These are phyloP conservation scores for Leptodactylus fuscus DNA, from an alignment of 2,113 vertebrate genomes.

Conservation along the genomic window DNA sequence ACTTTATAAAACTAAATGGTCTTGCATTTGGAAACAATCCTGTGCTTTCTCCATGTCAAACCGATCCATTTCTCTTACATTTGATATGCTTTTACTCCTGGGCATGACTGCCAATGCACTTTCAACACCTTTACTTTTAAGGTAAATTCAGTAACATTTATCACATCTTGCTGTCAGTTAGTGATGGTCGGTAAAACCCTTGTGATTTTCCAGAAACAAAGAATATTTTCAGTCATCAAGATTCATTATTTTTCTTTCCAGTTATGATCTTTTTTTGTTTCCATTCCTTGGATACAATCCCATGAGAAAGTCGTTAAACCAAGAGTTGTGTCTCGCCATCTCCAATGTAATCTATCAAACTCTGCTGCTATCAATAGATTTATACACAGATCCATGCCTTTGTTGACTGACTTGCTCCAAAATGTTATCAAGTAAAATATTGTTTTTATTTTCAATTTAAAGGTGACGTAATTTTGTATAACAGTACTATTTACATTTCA, in stretches of 20 bases:
- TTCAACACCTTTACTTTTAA: conserved; percentile 51
- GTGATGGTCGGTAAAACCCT: conserved; percentile 21
- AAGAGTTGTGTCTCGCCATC: conserved; percentile 29
- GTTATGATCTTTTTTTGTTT: conserved; percentile 23
- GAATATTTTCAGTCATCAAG: conserved; percentile 33
- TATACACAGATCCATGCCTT: background rate
- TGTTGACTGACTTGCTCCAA: background rate
- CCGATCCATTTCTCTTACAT: conserved; percentile 16
- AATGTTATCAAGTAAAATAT: background rate
- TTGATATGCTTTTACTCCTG: background rate
- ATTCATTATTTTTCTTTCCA: conserved; percentile 33
- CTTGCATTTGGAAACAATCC: background rate
- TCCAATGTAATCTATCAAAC: conserved; percentile 30
- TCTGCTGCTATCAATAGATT: conserved; percentile 24
- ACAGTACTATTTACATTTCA: no score
- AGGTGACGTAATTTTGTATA: background rate
- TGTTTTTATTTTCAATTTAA: background rate
- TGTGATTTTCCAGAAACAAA: conserved; percentile 44
- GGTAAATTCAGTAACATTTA: conserved; percentile 30
- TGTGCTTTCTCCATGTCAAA: background rate
- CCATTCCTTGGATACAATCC: background rate
- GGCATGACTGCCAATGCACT: background rate
- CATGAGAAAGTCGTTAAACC: conserved; percentile 36
- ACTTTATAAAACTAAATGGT: background rate
- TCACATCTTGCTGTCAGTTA: conserved; percentile 42